Evolutionary conservation across 92 coral and sea anemone genomes (phyloP), one percentile per base, ranked within the genome.

Genomic region (Palythoa caribaeorum): DNA sequence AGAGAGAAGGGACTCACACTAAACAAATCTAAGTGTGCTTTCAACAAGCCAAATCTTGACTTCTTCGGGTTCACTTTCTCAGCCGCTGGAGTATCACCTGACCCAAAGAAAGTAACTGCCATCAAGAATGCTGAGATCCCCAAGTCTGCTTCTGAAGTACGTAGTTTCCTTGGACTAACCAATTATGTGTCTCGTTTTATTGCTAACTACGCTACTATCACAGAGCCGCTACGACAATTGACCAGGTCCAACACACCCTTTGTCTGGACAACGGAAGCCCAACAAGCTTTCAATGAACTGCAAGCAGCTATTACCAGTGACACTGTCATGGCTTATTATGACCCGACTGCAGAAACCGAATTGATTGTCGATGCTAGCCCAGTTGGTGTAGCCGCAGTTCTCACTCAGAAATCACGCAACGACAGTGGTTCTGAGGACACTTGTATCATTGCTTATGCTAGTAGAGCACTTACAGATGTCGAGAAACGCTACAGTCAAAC

Each of bases 91-190:
- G 21, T 90, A 19, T 77, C 89, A 20, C 90, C 93, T 35, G 93
- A 93, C 76, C 75, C 77, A 3, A 88, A 83, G 89, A 93, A 91
- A 62, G 96, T 91, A 2, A 15, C 83, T 1, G 92, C 80, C 19
- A 73, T 92, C 94, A 53, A 53, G 2, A 17, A 62, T 62, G 69
- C 69, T 17, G n/a, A 62, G 20, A 62, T n/a, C 20, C 69, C 96
- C 48, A 89, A 63, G 57, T 86, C 87, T 76, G 85, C 88, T 36
- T 83, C 91, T n/a, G 94, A 90, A 68, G 94, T 85, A 21, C 85
- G 90, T 52, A 87, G 90, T 14, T 90, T 94, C 38, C 92, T 94
- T 6, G 95, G 97, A 11, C 81, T 94, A 87, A 88, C 91, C 10
- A 88, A 80, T 19, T 94, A 92, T 74, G 71, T 89, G 38, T 85